Conservation (phyloP, 2,888 invertebrate species). For the Platycheirus rosarum region DNA sequence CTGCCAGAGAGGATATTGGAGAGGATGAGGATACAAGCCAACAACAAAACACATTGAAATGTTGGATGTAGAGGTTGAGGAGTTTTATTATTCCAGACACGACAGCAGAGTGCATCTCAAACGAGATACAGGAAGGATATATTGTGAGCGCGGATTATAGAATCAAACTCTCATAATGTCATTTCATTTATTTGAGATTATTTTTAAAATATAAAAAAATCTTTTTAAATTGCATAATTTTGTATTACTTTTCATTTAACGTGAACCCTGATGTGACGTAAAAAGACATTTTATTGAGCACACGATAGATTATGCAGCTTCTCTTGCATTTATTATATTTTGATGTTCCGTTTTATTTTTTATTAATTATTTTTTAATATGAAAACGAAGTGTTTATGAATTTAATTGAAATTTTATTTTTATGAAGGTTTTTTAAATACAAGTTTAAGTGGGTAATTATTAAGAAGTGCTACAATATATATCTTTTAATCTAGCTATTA, state of each 20-base stretch:
- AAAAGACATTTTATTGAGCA: conserved; percentile 18
- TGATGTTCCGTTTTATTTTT: not conserved
- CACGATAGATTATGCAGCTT: not conserved
- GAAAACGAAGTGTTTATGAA: not conserved
- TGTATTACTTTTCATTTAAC: not conserved
- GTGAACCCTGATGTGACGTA: conserved; percentile 20
- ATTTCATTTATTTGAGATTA: conserved; percentile 59
- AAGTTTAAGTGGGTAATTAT: too few relatives aligned
- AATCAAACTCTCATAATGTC: conserved; percentile 68
- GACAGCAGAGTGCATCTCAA: conserved; percentile 49
- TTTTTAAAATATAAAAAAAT: conserved; percentile 33
- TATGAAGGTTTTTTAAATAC: too few relatives aligned
- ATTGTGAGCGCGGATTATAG: conserved; percentile 56
- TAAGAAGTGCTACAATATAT: too few relatives aligned
- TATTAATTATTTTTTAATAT: not conserved
- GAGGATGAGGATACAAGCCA: too few relatives aligned
- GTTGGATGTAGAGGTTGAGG: conserved; percentile 56
- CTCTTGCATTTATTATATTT: not conserved
- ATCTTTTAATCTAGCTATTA: too few relatives aligned
- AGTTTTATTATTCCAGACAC: conserved; percentile 60
- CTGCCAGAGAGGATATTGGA: too few relatives aligned
- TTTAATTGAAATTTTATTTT: conserved; percentile 18
- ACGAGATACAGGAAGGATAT: conserved; percentile 47
- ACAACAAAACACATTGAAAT: conserved; percentile 34
- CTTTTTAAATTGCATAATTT: conserved; percentile 40